Evolutionary conservation across 2,797 vertebrate species (phyloP).

Genomic region (Hoplostethus atlanticus): DNA sequence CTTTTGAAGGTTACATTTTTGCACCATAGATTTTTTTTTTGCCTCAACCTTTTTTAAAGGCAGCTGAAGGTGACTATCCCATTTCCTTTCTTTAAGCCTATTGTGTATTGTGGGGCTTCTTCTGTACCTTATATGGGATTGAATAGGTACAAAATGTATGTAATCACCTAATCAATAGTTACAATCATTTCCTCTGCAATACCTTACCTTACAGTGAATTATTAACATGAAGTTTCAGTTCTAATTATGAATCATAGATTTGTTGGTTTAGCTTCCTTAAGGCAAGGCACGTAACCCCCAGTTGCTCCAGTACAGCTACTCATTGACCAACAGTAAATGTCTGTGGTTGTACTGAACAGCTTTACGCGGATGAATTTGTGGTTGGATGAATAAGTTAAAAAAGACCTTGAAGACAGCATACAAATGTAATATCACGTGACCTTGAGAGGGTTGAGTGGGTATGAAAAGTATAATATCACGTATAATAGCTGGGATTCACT

Average conservation of each 20-base stretch:
- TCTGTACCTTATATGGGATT: conserved; percentile 40
- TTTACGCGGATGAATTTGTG: conserved; percentile 23
- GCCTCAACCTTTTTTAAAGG: conserved; percentile 2
- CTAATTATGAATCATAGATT: conserved; percentile 75
- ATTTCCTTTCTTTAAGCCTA: conserved; percentile 19
- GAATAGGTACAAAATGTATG: conserved; percentile 50
- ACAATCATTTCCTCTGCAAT: conserved; percentile 43
- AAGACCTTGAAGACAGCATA: conserved; percentile 20
- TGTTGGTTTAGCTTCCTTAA: conserved; percentile 59
- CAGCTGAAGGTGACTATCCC: conserved; percentile 9
- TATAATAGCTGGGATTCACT: neutral
- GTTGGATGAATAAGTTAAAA: conserved; percentile 34
- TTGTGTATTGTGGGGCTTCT: conserved; percentile 36
- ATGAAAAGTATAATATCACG: neutral
- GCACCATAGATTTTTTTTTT: conserved; percentile 39
- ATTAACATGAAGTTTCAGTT: conserved; percentile 67
- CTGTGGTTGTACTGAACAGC: conserved; percentile 42
- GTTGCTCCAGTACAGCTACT: conserved; percentile 26
- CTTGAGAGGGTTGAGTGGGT: neutral
- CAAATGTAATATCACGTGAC: neutral
- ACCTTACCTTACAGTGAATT: conserved; percentile 54
- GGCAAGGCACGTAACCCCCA: conserved; percentile 52
- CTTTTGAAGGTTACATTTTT: conserved; percentile 36
- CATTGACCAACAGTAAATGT: conserved; percentile 59
- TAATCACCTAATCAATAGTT: conserved; percentile 60